Evolutionary conservation across 2,113 vertebrate genomes (phyloP), one percentile per base, ranked within the genome.

Genomic region (Gorsachius goisagi): DNA sequence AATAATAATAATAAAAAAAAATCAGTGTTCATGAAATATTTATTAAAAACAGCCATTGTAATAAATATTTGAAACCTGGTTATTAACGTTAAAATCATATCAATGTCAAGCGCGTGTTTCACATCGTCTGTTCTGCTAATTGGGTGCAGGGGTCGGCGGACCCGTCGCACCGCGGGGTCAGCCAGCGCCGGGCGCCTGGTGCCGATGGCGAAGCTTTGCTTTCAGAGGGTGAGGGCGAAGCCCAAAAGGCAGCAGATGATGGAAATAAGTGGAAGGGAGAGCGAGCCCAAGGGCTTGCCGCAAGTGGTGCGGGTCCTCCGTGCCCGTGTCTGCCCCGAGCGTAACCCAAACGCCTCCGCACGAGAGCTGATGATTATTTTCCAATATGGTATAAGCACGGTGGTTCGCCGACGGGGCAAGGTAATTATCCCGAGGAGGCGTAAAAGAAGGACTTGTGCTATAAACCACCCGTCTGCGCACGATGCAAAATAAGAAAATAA

Each of bases 61-160:
- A 98, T 98, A 98, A 98, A 98, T 98, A 98, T 98, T 98, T 98
- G 98, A 98, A 98, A 97, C 77, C 90, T 67, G 90, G 96, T 98
- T 98, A 98, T 98, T 98, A 98, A 97, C 12, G 60, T 96, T 97
- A 94, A 94, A 98, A 95, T 97, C 96, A 37, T 83, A 94, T 96
- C 96, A 62, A 75, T 94, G 97, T 95, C 96, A 80, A 95, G 91
- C 5, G 83, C 6, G 63, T 11, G 84, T 96, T 97, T 79, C 87
- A 82, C 72, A 66, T 14, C 6, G 35, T 64, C 97, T 97, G 64
- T 49, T 96, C 95, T 44, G 86, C 94, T 98, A 98, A 98, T 97
- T 97, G 97, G 97, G 91, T 83, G 91, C 96, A 82, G 88, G 96
- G 96, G 85, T 93, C 41, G 62, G 74, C 60, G 3, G 50, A 24